These are phyloP conservation scores for Drosophila austrosaltans DNA, from an alignment of 2,888 invertebrate species.

Conservation along the genomic window DNA sequence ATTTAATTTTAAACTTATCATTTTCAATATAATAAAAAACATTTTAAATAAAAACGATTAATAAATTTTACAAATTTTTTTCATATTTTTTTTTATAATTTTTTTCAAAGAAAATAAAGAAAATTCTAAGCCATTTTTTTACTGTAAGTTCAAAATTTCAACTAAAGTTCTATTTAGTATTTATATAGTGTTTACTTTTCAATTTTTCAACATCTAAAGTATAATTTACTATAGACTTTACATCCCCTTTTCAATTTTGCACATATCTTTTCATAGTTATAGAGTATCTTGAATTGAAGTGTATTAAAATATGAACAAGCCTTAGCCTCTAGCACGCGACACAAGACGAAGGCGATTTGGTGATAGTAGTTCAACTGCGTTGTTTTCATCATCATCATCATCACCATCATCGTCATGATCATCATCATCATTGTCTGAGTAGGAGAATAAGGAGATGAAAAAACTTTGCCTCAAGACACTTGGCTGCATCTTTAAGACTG, in stretches of 20 bases:
- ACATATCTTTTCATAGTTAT: neutral
- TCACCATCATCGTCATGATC: conserved; percentile 30
- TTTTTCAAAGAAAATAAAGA: too few species aligned
- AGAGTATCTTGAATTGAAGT: conserved; percentile 45
- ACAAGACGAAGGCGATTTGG: conserved; percentile 42
- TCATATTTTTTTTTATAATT: too few species aligned
- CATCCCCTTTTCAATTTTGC: neutral
- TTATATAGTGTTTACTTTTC: too few species aligned
- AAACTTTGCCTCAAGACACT: conserved; percentile 64
- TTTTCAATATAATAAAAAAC: too few species aligned
- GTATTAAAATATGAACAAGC: conserved; percentile 55
- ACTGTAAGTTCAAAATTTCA: too few species aligned
- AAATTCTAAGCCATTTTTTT: too few species aligned
- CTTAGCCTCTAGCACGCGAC: conserved; percentile 73
- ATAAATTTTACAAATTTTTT: too few species aligned
- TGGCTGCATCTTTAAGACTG: conserved; percentile 39
- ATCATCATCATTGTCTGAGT: conserved; percentile 10
- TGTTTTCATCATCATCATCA: conserved; percentile 22
- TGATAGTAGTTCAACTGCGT: conserved; percentile 65
- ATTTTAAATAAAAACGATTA: too few species aligned
- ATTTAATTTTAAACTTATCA: too few species aligned
- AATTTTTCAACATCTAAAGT: too few species aligned
- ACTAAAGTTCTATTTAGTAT: too few species aligned
- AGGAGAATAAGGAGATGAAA: conserved; percentile 33
- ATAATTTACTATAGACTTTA: too few species aligned